phyloP scores from a whole-genome alignment of 1,140 invertebrate genomes.

The Trichogramma pretiosum region DNA sequence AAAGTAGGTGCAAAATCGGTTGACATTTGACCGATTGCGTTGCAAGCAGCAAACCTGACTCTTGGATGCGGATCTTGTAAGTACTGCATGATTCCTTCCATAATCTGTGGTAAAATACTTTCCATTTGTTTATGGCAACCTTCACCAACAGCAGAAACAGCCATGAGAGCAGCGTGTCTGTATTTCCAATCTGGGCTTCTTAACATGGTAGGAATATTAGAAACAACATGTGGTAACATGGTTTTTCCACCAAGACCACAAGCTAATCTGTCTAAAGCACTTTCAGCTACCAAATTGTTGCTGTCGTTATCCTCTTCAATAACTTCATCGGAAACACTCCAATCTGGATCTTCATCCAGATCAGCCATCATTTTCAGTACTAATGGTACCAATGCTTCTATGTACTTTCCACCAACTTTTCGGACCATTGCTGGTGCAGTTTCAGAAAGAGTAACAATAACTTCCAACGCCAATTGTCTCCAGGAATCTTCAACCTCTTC shows the following conservation, averaged over 20 bases:
- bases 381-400: constrained; percentile 68
- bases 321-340: constrained; percentile 59
- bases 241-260: constrained; percentile 94
- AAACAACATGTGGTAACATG: constrained; percentile 81
- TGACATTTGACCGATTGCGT: constrained; percentile 98
- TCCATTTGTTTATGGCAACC: constrained; percentile 99
- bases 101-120: constrained; percentile 78
- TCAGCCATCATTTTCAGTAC: constrained; percentile 95
- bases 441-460: constrained; percentile 90
- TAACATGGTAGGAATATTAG: constrained; percentile 80
- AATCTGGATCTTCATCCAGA: constrained; percentile 83
- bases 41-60: constrained; percentile 94
- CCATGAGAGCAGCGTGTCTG: constrained; percentile 94
- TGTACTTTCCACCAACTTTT: constrained; percentile 75
- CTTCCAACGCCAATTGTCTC: constrained; percentile 86
- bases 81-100: constrained; percentile 81
- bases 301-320: constrained; percentile 70
- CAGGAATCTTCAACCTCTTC: constrained; percentile 70
- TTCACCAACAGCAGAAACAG: constrained; percentile 95
- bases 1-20: constrained; percentile 95
- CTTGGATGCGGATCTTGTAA: constrained; percentile 85
- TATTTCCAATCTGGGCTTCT: constrained; percentile 69
- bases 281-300: constrained; percentile 91
- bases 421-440: constrained; percentile 91
- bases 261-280: constrained; percentile 89